phyloP scores from a whole-genome alignment of 2,888 invertebrate species.

The Ochropacha duplaris region DNA sequence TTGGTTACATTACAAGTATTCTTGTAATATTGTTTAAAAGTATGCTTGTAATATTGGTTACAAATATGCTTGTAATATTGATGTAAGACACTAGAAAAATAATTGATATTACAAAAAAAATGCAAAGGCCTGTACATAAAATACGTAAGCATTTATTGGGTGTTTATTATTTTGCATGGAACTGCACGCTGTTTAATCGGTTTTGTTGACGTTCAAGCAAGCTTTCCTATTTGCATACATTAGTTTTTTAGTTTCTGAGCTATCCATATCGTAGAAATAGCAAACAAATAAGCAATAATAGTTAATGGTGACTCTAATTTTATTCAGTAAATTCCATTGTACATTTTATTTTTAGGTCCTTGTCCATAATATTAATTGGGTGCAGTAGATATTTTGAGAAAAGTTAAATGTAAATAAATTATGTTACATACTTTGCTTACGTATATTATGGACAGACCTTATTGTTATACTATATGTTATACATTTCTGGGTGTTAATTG shows the following conservation, averaged over 20 bases:
- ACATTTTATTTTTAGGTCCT: neutral
- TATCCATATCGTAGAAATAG: no score
- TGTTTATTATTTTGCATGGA: neutral
- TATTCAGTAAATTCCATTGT: no score
- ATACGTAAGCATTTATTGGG: neutral
- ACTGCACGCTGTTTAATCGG: neutral
- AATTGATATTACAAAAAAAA: neutral
- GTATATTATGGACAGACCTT: neutral
- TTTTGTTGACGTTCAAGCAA: neutral
- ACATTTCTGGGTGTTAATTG: neutral
- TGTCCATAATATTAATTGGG: neutral
- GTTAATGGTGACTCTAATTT: no score
- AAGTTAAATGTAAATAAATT: neutral
- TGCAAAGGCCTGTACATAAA: neutral
- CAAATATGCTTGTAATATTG: no score
- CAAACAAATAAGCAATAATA: no score
- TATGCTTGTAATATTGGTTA: no score
- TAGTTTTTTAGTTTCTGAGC: neutral
- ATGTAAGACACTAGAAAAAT: neutral
- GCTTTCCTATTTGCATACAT: neutral
- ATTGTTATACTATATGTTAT: neutral
- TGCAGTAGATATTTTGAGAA: neutral
- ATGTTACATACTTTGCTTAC: neutral
- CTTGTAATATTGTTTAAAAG: no score
- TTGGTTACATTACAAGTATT: no score